Evolutionary conservation across 2,888 invertebrate species (phyloP).

Genomic region (Tenthredo distinguenda): DNA sequence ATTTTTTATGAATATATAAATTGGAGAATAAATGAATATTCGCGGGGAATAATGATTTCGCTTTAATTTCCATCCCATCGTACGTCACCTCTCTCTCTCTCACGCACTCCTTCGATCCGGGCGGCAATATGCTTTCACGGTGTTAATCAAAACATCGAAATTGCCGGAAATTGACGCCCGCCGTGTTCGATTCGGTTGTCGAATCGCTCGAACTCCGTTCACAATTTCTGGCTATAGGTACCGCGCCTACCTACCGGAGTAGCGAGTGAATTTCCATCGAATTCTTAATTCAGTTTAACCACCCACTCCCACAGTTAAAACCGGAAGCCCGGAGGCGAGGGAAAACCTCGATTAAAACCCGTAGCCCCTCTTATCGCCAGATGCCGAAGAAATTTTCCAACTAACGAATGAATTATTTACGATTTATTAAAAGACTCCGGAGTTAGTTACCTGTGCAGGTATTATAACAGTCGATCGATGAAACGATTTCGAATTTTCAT

Average conservation of each 20-base stretch:
- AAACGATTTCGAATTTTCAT: too few relatives aligned
- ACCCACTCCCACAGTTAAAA: constrained; percentile 26
- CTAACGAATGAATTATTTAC: background rate
- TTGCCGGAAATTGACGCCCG: constrained; percentile 50
- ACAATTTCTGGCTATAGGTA: background rate
- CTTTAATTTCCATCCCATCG: background rate
- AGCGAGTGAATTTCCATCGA: constrained; percentile 42
- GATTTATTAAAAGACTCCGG: background rate
- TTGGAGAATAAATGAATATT: background rate
- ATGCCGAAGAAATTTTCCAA: background rate
- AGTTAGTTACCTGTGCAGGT: background rate
- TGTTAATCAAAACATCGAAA: constrained; percentile 36
- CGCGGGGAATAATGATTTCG: background rate
- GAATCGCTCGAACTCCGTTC: constrained; percentile 31
- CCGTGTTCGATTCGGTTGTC: constrained; percentile 43
- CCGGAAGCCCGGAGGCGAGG: background rate
- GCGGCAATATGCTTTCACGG: constrained; percentile 5
- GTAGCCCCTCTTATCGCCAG: background rate
- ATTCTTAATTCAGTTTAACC: constrained; percentile 44
- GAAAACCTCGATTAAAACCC: constrained; percentile 26
- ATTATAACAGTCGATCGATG: too few relatives aligned
- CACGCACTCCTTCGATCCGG: background rate
- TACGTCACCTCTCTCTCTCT: background rate
- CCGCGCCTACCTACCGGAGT: background rate
- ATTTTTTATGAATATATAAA: background rate